A percentile compares a stretch with the other conserved stretches of the same genome.
Conservation (phyloP, 2,888 invertebrate genomes). For the Caenorhabditis sulstoni region DNA sequence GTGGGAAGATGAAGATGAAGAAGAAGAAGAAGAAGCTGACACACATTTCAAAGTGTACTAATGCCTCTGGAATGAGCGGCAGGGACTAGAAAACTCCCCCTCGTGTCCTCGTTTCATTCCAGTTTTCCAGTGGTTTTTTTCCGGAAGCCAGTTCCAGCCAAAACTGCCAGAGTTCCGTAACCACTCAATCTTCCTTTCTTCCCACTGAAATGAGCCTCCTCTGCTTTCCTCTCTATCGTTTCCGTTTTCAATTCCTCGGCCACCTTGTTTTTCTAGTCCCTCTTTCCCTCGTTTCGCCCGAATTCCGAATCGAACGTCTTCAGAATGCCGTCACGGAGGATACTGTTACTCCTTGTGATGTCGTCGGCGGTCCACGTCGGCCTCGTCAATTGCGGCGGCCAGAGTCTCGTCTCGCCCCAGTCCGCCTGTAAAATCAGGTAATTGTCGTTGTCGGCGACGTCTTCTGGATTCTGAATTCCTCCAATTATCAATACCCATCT, state of each 20-base stretch:
- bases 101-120: too few relatives aligned
- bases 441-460: neutral
- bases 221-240: too few relatives aligned
- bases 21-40: neutral
- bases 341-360: conserved; percentile 50
- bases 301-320: neutral
- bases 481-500: neutral
- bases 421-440: conserved; percentile 64
- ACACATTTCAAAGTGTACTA: too few relatives aligned
- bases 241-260: too few relatives aligned
- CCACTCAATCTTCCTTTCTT: too few relatives aligned
- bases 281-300: neutral
- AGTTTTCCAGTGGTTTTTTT: too few relatives aligned
- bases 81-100: too few relatives aligned
- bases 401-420: conserved; percentile 65
- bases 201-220: too few relatives aligned
- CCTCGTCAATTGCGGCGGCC: conserved; percentile 44
- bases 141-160: too few relatives aligned
- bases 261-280: neutral
- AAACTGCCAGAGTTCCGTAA: too few relatives aligned
- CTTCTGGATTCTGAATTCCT: neutral
- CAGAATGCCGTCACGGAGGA: conserved; percentile 37
- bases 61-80: neutral
- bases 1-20: neutral
- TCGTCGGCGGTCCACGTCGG: conserved; percentile 26